Percentiles rank a stretch among this genome's conserved stretches.
Evolutionary conservation across 2,113 vertebrate species (phyloP).

Genomic region (Percina caprodes): DNA sequence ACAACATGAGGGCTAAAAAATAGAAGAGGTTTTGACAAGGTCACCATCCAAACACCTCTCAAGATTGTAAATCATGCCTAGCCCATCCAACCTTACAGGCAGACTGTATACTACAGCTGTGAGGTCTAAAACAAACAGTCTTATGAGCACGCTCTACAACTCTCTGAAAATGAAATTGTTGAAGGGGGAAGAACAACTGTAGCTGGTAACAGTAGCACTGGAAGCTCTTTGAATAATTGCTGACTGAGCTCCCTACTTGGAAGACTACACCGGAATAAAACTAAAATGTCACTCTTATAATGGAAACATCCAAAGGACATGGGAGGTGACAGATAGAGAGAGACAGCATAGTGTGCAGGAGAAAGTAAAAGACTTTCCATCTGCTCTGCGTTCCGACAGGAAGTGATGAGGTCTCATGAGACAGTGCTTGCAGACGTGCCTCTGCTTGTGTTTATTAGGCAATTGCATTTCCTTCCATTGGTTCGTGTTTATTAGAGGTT

Average conservation of each 20-base stretch:
- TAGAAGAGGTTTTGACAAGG: constrained; percentile 25
- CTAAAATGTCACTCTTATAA: constrained; percentile 56
- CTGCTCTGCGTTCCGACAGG: constrained; percentile 32
- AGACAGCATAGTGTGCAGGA: constrained; percentile 36
- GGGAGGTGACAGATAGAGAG: constrained; percentile 29
- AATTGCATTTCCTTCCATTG: constrained; percentile 30
- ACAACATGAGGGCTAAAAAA: too few relatives aligned
- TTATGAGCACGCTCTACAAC: constrained; percentile 19
- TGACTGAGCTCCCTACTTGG: constrained; percentile 28
- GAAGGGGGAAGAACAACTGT: background rate
- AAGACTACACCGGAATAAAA: constrained; percentile 40
- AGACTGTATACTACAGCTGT: constrained; percentile 17
- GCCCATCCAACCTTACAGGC: constrained; percentile 21
- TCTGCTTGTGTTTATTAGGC: constrained; percentile 39
- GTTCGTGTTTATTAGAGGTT: constrained; percentile 32
- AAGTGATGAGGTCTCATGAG: constrained; percentile 39
- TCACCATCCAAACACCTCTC: constrained; percentile 28
- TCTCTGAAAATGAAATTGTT: constrained; percentile 23
- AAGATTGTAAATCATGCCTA: constrained; percentile 38
- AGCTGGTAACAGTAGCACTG: constrained; percentile 26
- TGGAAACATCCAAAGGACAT: constrained; percentile 70
- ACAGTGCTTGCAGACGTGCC: constrained; percentile 2
- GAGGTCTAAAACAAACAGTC: constrained; percentile 17
- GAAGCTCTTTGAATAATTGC: constrained; percentile 39
- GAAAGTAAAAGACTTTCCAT: constrained; percentile 64